Evolutionary conservation across 1,140 invertebrate genomes (phyloP).

Genomic region (Diorhabda carinulata): DNA sequence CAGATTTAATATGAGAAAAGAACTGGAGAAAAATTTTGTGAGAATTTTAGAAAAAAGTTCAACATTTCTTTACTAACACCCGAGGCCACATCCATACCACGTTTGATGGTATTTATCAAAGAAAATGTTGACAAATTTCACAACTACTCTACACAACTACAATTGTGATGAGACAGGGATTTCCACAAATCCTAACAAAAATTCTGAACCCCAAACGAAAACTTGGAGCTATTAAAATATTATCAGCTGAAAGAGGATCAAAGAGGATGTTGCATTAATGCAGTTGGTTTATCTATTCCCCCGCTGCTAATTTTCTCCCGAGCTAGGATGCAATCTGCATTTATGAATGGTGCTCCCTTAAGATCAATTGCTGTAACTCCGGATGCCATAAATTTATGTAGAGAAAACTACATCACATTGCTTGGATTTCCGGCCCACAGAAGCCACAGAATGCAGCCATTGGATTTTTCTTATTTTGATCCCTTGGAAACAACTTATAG

Average conservation of each 20-base stretch:
- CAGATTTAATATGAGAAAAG: too few species aligned
- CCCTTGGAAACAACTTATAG: conserved; percentile 43
- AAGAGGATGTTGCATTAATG: conserved; percentile 36
- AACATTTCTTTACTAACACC: conserved; percentile 13
- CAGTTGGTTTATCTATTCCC: conserved; percentile 35
- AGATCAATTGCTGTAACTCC: conserved; percentile 29
- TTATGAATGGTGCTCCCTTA: background rate
- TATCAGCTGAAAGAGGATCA: background rate
- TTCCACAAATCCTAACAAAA: too few species aligned
- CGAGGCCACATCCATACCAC: conserved; percentile 23
- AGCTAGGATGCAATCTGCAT: conserved; percentile 12
- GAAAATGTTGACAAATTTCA: too few species aligned
- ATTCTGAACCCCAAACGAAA: too few species aligned
- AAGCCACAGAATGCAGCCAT: too few species aligned
- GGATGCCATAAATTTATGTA: conserved; percentile 32
- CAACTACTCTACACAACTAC: too few species aligned
- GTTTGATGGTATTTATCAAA: conserved; percentile 5
- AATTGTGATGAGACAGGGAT: too few species aligned
- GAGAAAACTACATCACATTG: conserved; percentile 42
- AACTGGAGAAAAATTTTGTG: too few species aligned
- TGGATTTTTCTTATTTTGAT: conserved; percentile 42
- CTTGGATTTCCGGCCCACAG: conserved; percentile 23
- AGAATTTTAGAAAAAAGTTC: too few species aligned
- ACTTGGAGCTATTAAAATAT: too few species aligned
- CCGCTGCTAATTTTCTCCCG: conserved; percentile 27